Percentiles rank a stretch among this genome's conserved stretches.
Evolutionary conservation across 2,888 invertebrate species (phyloP).

Genomic region (Pristionchus arcanus): DNA sequence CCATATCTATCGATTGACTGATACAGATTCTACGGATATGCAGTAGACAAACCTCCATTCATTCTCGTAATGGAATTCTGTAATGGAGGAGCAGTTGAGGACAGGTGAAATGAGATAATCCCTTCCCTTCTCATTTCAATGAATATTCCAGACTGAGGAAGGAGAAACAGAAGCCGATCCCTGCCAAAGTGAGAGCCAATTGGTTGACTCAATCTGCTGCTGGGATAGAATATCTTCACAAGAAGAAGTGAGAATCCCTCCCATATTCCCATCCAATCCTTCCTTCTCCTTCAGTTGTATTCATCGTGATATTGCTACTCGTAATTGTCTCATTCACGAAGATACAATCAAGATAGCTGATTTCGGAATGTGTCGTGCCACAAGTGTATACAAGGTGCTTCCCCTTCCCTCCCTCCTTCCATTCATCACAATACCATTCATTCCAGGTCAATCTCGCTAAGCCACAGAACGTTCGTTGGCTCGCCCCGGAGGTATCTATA

Average conservation of each 20-base stretch:
- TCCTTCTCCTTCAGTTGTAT: slow-evolving; percentile 62
- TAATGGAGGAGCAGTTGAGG: slow-evolving; percentile 71
- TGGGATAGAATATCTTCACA: slow-evolving; percentile 73
- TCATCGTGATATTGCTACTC: slow-evolving; percentile 73
- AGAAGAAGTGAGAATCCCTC: slow-evolving; percentile 60
- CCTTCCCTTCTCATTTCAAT: slow-evolving; percentile 1
- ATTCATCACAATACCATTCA: slow-evolving; percentile 57
- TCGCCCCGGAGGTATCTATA: slow-evolving; percentile 68
- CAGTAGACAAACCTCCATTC: slow-evolving; percentile 71
- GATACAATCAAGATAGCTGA: slow-evolving; percentile 71
- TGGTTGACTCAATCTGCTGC: slow-evolving; percentile 60
- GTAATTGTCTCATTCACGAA: slow-evolving; percentile 71
- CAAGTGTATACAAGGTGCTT: slow-evolving; percentile 61
- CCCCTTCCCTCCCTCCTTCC: not conserved
- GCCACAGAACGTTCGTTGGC: slow-evolving; percentile 73
- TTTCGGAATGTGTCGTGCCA: slow-evolving; percentile 73
- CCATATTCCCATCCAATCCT: not conserved
- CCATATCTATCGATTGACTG: not conserved
- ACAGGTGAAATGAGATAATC: slow-evolving; percentile 55
- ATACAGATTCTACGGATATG: slow-evolving; percentile 69
- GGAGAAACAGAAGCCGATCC: slow-evolving; percentile 38
- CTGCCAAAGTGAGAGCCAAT: slow-evolving; percentile 57
- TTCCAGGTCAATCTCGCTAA: slow-evolving; percentile 68
- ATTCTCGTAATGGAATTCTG: slow-evolving; percentile 74
- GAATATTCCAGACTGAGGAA: slow-evolving; percentile 12